phyloP scores from a whole-genome alignment of 2,113 vertebrate species.

The Acrocephalus kingi region DNA sequence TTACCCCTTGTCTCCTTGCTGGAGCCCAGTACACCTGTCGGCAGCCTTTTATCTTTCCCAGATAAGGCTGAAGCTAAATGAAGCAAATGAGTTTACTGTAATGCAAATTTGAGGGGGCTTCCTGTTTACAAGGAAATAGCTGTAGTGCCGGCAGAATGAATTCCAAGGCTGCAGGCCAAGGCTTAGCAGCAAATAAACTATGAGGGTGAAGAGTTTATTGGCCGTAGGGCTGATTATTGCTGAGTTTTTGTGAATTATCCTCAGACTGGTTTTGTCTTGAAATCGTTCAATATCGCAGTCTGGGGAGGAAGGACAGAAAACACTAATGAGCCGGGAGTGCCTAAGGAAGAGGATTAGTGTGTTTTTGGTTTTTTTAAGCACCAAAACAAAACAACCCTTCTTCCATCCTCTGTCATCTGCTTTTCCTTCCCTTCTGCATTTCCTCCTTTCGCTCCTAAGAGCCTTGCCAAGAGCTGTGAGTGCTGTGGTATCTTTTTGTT shows the following conservation, averaged over 20 bases:
- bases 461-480: background rate
- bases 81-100: background rate
- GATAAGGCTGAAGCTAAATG: background rate
- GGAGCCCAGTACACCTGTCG: conserved; percentile 3
- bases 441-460: conserved; percentile 3
- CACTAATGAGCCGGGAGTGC: background rate
- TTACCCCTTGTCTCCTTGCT: background rate
- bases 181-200: conserved; percentile 43
- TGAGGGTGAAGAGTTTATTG: conserved; percentile 44
- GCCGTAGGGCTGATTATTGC: conserved; percentile 17
- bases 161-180: conserved; percentile 49
- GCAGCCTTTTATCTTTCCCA: background rate
- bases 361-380: background rate
- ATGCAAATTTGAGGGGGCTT: conserved; percentile 42
- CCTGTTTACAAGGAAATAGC: conserved; percentile 53
- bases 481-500: background rate
- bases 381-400: conserved; percentile 36
- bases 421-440: conserved; percentile 57
- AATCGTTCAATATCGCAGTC: background rate
- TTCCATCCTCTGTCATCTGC: conserved; percentile 44
- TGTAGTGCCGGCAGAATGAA: conserved; percentile 16
- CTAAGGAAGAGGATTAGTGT: background rate
- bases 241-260: background rate
- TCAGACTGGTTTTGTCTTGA: background rate
- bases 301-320: background rate